A percentile compares a stretch with the other conserved stretches of the same genome.
Conservation (phyloP, 2,888 invertebrate species). For the Netelia virgata region DNA sequence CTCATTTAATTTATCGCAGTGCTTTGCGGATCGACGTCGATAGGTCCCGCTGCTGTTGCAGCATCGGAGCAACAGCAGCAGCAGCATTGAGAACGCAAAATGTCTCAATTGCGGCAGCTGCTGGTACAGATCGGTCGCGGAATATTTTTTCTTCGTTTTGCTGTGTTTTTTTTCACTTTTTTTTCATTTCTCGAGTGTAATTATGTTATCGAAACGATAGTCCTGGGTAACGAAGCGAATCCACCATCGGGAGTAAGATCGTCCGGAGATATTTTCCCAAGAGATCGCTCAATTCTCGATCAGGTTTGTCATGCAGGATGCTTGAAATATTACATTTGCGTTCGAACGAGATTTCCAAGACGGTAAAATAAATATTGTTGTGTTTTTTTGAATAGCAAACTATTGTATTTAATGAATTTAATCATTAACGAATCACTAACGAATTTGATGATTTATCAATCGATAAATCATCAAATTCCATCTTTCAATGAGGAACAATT, state of each 20-base stretch:
- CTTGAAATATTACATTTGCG: not conserved
- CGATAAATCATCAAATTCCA: not conserved
- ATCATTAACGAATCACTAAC: no score
- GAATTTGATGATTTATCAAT: no score
- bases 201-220: slow-evolving; percentile 31
- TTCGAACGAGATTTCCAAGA: not conserved
- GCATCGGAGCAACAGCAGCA: not conserved
- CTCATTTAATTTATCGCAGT: slow-evolving; percentile 51
- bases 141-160: no score
- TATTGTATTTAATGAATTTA: not conserved
- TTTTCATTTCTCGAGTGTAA: slow-evolving; percentile 9
- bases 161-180: not conserved
- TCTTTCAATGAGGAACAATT: not conserved
- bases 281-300: slow-evolving; percentile 42
- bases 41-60: slow-evolving; percentile 37
- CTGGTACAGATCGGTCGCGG: not conserved
- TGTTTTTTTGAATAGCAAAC: not conserved
- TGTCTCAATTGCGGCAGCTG: slow-evolving; percentile 58
- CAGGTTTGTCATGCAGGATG: not conserved
- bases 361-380: not conserved
- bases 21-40: slow-evolving; percentile 60
- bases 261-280: slow-evolving; percentile 31
- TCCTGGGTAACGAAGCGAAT: slow-evolving; percentile 21
- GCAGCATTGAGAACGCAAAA: slow-evolving; percentile 36
- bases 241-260: slow-evolving; percentile 10